Conservation (phyloP, 2,113 vertebrate species). For the Rhynchomys soricoides region DNA sequence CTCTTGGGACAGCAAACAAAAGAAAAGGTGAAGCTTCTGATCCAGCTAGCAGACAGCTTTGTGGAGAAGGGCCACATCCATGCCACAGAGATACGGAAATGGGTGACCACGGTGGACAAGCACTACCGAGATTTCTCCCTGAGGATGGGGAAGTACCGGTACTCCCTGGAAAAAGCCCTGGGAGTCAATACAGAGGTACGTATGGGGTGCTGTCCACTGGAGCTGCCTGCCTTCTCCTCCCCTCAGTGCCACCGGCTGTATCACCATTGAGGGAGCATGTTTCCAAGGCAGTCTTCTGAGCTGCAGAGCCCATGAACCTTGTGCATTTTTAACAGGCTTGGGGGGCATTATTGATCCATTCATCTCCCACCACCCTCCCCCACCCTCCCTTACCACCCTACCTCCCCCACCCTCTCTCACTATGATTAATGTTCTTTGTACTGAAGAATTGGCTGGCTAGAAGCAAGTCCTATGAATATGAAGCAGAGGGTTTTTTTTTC, state of each 20-base stretch:
- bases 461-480: background rate
- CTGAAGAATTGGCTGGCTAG: background rate
- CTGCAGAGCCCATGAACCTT: background rate
- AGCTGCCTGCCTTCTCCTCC: too few species aligned
- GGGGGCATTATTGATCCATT: background rate
- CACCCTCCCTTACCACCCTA: too few species aligned
- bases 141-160: constrained; percentile 95
- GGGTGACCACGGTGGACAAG: constrained; percentile 97
- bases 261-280: background rate
- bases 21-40: constrained; percentile 98
- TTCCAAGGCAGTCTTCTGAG: background rate
- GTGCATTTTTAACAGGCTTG: background rate
- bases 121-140: constrained; percentile 96
- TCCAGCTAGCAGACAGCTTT: constrained; percentile 97
- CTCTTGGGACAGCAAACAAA: constrained; percentile 94
- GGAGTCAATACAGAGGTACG: constrained; percentile 96
- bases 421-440: background rate
- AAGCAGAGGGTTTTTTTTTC: constrained; percentile 22
- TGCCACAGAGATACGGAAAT: constrained; percentile 96
- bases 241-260: background rate
- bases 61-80: constrained; percentile 98
- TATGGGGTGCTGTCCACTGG: background rate
- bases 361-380: background rate
- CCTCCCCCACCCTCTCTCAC: too few species aligned
- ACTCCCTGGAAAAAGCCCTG: constrained; percentile 93